Evolutionary conservation across 2,113 vertebrate species (phyloP).

Genomic region (Chamaetylas fuelleborni): DNA sequence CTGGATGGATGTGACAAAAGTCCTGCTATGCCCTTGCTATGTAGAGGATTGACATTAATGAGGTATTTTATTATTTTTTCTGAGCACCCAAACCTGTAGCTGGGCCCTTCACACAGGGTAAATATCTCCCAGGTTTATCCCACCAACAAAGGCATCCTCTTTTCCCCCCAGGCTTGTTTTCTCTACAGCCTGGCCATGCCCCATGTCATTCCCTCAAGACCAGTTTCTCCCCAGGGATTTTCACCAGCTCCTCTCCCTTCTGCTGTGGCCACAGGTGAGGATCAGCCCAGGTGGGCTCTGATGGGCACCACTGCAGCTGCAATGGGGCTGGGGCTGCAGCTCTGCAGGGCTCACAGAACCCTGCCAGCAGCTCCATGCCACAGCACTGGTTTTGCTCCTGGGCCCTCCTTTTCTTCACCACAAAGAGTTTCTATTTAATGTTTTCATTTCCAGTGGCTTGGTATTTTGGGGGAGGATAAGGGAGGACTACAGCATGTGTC

Average conservation of each 20-base stretch:
- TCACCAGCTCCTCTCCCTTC: background rate
- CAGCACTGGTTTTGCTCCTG: background rate
- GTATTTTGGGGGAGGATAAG: background rate
- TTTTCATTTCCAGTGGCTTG: background rate
- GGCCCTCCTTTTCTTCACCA: background rate
- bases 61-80: background rate
- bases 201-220: background rate
- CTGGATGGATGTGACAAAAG: background rate
- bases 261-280: accelerated
- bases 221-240: background rate
- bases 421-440: background rate
- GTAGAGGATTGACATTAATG: background rate
- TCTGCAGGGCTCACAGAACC: background rate
- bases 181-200: background rate
- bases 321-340: background rate
- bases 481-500: background rate
- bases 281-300: background rate
- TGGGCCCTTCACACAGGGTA: accelerated
- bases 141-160: accelerated
- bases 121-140: background rate
- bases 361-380: accelerated
- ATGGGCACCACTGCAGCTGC: background rate
- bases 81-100: background rate
- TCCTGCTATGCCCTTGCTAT: background rate
- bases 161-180: background rate